Conservation (phyloP, 2,797 vertebrate genomes). For the Rhinogobio ventralis region DNA sequence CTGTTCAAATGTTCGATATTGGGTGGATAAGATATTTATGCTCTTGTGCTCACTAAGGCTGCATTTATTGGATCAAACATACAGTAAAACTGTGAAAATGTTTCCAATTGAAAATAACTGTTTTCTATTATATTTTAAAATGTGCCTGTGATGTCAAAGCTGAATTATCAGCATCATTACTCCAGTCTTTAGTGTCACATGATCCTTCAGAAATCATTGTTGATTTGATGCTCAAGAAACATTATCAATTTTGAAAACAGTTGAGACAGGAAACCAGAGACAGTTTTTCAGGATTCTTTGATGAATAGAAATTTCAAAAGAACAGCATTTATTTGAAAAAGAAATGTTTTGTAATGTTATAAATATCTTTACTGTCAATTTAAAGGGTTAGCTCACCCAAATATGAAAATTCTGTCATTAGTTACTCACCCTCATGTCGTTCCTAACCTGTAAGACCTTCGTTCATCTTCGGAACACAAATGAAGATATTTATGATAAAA, state of each 20-base stretch:
- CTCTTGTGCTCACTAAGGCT: not conserved
- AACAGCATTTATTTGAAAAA: too few species aligned
- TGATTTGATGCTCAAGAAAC: not conserved
- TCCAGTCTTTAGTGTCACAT: not conserved
- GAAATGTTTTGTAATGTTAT: too few species aligned
- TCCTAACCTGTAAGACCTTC: too few species aligned
- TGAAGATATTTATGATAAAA: too few species aligned
- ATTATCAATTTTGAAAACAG: not conserved
- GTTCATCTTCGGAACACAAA: too few species aligned
- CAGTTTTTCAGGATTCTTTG: too few species aligned
- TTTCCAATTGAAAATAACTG: not conserved
- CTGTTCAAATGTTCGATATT: not conserved
- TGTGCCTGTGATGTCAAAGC: not conserved
- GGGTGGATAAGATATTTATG: not conserved
- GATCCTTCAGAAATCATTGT: not conserved
- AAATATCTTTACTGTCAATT: too few species aligned
- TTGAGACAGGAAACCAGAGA: not conserved
- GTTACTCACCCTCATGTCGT: too few species aligned
- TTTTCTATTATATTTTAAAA: not conserved
- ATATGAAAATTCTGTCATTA: too few species aligned
- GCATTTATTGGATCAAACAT: not conserved
- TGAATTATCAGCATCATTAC: not conserved
- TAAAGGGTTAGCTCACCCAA: too few species aligned
- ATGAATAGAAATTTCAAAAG: too few species aligned
- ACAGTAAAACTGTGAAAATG: not conserved